Conservation (phyloP, 2,113 vertebrate genomes). For the Dipodomys ordii region DNA sequence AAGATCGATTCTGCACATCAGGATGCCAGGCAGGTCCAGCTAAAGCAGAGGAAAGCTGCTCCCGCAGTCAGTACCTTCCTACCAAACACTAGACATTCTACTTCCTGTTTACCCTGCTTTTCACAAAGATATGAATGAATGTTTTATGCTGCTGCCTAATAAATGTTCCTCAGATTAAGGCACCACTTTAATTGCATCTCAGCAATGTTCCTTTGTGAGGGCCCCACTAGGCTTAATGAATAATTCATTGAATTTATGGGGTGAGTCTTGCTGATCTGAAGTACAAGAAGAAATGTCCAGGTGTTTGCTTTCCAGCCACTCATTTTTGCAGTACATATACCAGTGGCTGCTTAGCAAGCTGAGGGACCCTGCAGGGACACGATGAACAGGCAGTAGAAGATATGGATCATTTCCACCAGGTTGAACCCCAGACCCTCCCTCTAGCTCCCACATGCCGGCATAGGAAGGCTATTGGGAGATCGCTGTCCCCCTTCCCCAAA, state of each 20-base stretch:
- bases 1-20: neutral
- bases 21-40: neutral
- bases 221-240: constrained; percentile 57
- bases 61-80: neutral
- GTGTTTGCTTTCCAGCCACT: neutral
- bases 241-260: constrained; percentile 59
- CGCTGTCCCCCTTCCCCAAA: constrained; percentile 60
- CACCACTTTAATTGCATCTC: constrained; percentile 58
- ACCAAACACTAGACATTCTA: constrained; percentile 1
- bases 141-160: neutral
- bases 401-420: neutral
- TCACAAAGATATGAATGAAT: constrained; percentile 50
- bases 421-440: neutral
- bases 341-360: neutral
- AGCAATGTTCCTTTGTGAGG: constrained; percentile 61
- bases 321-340: too few species aligned
- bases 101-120: constrained; percentile 10
- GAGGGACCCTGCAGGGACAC: too few species aligned
- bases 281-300: constrained; percentile 5
- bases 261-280: neutral
- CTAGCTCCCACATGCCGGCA: neutral
- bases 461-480: constrained; percentile 70
- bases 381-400: neutral
- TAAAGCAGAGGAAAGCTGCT: neutral
- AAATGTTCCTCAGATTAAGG: constrained; percentile 76